These are phyloP conservation scores for Protodeltote pygarga DNA, from an alignment of 2,888 invertebrate species.

Conservation along the genomic window DNA sequence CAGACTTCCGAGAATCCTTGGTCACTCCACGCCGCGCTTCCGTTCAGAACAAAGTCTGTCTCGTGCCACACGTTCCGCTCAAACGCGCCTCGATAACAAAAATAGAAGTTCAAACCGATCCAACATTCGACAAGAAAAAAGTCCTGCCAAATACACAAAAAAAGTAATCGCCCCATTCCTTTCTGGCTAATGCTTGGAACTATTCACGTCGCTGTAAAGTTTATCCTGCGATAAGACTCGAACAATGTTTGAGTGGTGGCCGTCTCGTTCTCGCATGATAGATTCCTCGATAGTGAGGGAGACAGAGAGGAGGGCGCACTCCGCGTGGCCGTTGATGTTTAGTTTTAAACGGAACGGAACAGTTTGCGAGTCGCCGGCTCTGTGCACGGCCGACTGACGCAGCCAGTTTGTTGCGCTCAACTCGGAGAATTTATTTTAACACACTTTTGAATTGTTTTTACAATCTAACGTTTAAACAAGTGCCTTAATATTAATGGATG, in stretches of 20 bases:
- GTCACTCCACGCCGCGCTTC: constrained; percentile 61
- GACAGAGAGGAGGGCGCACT: constrained; percentile 79
- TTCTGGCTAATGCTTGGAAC: constrained; percentile 78
- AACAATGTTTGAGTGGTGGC: constrained; percentile 61
- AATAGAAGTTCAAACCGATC: constrained; percentile 73
- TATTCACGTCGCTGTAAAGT: constrained; percentile 81
- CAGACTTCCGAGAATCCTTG: constrained; percentile 64
- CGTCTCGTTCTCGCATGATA: constrained; percentile 68
- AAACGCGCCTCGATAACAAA: constrained; percentile 66
- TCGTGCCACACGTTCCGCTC: constrained; percentile 59
- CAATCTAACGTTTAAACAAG: constrained; percentile 70
- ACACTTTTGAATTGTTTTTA: constrained; percentile 69
- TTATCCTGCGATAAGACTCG: constrained; percentile 83
- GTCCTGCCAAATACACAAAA: constrained; percentile 82
- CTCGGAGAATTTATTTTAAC: constrained; percentile 71
- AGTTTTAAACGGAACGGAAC: constrained; percentile 79
- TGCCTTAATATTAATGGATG: constrained; percentile 83
- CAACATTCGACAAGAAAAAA: constrained; percentile 73
- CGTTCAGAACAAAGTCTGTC: constrained; percentile 60
- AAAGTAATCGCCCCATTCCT: constrained; percentile 78
- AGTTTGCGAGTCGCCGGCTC: constrained; percentile 86
- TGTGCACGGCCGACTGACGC: constrained; percentile 79
- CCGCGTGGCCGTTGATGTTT: constrained; percentile 81
- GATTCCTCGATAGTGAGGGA: constrained; percentile 71
- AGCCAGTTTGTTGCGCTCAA: constrained; percentile 79